A percentile compares a stretch with the other conserved stretches of the same genome.
phyloP scores from a whole-genome alignment of 2,113 vertebrate species.

The Sterna hirundo region DNA sequence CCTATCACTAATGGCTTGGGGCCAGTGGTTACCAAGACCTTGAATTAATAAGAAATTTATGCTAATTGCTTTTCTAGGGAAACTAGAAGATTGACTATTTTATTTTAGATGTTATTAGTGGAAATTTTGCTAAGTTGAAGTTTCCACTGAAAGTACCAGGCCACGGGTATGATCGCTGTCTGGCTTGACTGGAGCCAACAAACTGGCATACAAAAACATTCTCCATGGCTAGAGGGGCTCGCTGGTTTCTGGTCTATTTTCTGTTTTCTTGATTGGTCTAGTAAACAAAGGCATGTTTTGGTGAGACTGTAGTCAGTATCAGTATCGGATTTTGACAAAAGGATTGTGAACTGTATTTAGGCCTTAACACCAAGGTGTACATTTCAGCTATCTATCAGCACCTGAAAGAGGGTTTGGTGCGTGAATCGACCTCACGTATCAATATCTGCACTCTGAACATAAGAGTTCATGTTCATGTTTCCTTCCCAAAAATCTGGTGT shows the following conservation, averaged over 20 bases:
- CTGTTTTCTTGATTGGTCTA: not conserved
- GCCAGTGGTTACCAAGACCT: not conserved
- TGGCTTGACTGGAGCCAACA: not conserved
- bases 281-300: not conserved
- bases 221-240: not conserved
- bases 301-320: not conserved
- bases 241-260: not conserved
- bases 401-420: not conserved
- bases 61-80: not conserved
- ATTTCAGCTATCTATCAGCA: not conserved
- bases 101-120: not conserved
- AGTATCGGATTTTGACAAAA: not conserved
- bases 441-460: not conserved
- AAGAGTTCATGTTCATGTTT: not conserved
- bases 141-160: not conserved
- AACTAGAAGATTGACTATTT: not conserved
- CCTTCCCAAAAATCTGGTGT: not conserved
- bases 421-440: not conserved
- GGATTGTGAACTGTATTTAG: not conserved
- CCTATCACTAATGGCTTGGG: not conserved
- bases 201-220: not conserved
- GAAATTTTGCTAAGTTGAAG: not conserved
- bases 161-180: not conserved
- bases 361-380: not conserved
- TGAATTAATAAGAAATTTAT: not conserved